These are phyloP conservation scores for Drosophila parvula DNA, from an alignment of 1,140 invertebrate genomes.

Conservation along the genomic window DNA sequence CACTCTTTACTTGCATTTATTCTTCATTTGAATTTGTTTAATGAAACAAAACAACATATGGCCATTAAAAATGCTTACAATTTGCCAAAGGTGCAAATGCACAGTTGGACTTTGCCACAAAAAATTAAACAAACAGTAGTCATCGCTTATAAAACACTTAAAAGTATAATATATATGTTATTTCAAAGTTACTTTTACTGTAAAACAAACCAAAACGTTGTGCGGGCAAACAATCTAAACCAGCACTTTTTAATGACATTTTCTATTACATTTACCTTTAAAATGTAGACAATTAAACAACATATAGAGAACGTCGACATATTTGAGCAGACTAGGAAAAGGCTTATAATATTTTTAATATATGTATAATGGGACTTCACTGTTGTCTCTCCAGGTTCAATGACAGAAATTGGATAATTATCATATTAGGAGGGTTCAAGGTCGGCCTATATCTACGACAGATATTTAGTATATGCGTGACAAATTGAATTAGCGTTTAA, in stretches of 20 bases:
- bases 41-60: not conserved
- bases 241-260: not conserved
- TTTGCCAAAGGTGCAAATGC: not conserved
- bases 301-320: too few species aligned
- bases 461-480: slow-evolving; percentile 22
- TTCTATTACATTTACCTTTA: not conserved
- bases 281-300: not conserved
- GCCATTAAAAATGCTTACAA: not conserved
- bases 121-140: slow-evolving; percentile 1
- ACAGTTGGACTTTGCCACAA: slow-evolving; percentile 2
- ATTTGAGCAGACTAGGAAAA: too few species aligned
- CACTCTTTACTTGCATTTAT: too few species aligned
- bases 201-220: too few species aligned
- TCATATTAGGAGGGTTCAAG: slow-evolving; percentile 16
- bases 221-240: too few species aligned
- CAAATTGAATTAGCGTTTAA: slow-evolving; percentile 30
- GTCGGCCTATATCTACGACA: slow-evolving; percentile 3
- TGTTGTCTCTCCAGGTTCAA: not conserved
- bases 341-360: too few species aligned
- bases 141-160: not conserved
- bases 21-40: not conserved
- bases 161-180: not conserved
- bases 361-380: too few species aligned
- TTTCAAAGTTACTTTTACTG: not conserved
- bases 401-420: slow-evolving; percentile 32